Evolutionary conservation across 2,888 invertebrate genomes (phyloP), one percentile per base, ranked within the genome.

Genomic region (Carabus problematicus): DNA sequence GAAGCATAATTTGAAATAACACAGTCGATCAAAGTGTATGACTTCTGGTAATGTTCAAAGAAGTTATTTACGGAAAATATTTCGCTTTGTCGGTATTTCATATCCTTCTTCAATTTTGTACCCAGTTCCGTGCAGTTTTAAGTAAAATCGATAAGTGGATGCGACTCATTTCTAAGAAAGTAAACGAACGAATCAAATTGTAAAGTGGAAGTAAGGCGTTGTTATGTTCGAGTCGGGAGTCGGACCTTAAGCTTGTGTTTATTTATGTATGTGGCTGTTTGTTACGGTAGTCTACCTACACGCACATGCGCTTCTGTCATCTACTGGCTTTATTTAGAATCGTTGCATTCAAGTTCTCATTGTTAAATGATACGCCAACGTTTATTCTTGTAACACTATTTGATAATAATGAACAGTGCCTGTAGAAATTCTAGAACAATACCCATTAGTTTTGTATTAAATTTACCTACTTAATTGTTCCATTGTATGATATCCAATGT

Each of bases 121-220:
- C 29, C 52, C 9, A 52, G 52, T 52, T 52, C 52, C 18, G 19
- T 18, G 52, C 19, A 52, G 18, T 52, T 52, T 52, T 52, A 16
- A 52, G 52, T 52, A 52, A 52, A 52, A 52, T 52, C 52, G 52
- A 52, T 49, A 14, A 14, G 14, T 8, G 49, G 29, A 8, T 14
- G 12, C 49, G 12, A 49, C 7, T 45, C 8, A 52, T 52, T 52
- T 52, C 52, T 52, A 8, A 18, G 52, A 52, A 52, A 52, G 19
- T 52, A 19, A 52, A 16, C 52, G 19, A 18, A 16, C 52, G 1
- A 18, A 52, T 14, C 52, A 52, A 52, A 52, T 52, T 52, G 16
- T 52, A 16, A 52, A 52, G 52, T 52, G 52, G 52, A 8, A 18
- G 1, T 16, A 16, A 12, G 16, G 19, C 12, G 52, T 52, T 19